These are phyloP conservation scores for Eurytoma adleriae DNA, from an alignment of 2,888 invertebrate species.

Conservation along the genomic window DNA sequence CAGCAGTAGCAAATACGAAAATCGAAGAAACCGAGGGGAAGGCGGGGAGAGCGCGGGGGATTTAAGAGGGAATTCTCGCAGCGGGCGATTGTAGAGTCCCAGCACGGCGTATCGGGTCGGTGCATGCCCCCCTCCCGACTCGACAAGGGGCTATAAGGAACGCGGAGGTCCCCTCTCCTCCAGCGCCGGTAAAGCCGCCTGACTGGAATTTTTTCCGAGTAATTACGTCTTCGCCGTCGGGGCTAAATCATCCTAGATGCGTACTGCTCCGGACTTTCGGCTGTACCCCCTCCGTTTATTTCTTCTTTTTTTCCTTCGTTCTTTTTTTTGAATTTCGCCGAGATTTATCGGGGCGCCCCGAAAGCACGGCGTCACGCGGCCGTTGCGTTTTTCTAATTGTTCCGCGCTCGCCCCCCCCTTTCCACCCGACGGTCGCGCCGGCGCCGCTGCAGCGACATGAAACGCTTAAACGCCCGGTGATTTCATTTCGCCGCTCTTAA, in stretches of 20 bases:
- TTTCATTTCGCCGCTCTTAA: slow-evolving; percentile 57
- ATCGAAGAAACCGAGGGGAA: background rate
- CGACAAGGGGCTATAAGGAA: slow-evolving; percentile 62
- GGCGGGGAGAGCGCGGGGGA: background rate
- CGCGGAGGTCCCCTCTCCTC: slow-evolving; percentile 16
- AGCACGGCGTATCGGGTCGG: slow-evolving; percentile 64
- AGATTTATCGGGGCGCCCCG: slow-evolving; percentile 60
- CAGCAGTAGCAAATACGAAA: background rate
- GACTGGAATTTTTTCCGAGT: slow-evolving; percentile 72
- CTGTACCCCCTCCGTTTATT: slow-evolving; percentile 1
- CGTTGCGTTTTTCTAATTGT: slow-evolving; percentile 50
- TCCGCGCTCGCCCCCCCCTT: background rate
- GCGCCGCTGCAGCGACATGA: slow-evolving; percentile 6
- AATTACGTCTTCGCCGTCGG: slow-evolving; percentile 67
- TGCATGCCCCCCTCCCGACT: slow-evolving; percentile 64
- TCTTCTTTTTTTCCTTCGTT: background rate
- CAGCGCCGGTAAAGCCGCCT: slow-evolving; percentile 57
- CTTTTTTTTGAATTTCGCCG: slow-evolving; percentile 54
- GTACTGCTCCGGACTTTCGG: slow-evolving; percentile 50
- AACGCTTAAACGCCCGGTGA: slow-evolving; percentile 49
- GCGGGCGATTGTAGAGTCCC: slow-evolving; percentile 65
- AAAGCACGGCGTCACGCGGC: slow-evolving; percentile 7
- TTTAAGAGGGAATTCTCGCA: background rate
- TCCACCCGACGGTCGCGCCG: background rate
- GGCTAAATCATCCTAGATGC: slow-evolving; percentile 67